Evolutionary conservation across 2,888 invertebrate species (phyloP).

Genomic region (Glaucopsyche alexis): DNA sequence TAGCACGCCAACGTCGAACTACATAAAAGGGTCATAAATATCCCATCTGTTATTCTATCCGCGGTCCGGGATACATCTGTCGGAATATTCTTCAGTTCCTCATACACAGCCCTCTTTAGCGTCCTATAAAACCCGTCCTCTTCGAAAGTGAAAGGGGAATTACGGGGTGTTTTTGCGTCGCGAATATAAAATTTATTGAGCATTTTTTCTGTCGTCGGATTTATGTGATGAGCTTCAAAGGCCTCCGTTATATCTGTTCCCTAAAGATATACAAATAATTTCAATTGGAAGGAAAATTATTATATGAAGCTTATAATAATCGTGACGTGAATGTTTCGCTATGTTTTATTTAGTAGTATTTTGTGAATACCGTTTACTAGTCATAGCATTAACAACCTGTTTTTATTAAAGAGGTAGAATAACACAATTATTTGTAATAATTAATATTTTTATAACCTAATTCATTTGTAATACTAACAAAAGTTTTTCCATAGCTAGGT

Average conservation of each 20-base stretch:
- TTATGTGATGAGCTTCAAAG: slow-evolving; percentile 87
- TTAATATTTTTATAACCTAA: too few relatives aligned
- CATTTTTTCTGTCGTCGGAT: slow-evolving; percentile 76
- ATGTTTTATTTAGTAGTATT: background rate
- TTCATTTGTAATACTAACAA: too few relatives aligned
- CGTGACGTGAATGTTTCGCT: background rate
- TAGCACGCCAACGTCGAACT: slow-evolving; percentile 51
- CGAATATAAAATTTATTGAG: slow-evolving; percentile 81
- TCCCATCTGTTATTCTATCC: slow-evolving; percentile 59
- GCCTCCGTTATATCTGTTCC: slow-evolving; percentile 91
- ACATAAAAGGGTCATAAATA: slow-evolving; percentile 56
- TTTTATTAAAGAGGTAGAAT: too few relatives aligned
- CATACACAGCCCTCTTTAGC: slow-evolving; percentile 80
- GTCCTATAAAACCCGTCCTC: slow-evolving; percentile 87
- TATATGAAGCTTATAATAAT: slow-evolving; percentile 10
- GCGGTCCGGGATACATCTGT: slow-evolving; percentile 54
- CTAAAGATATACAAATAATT: slow-evolving; percentile 49
- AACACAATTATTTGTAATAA: too few relatives aligned
- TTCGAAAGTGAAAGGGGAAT: slow-evolving; percentile 86
- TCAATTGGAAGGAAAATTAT: slow-evolving; percentile 22
- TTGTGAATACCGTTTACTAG: background rate
- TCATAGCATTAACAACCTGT: too few relatives aligned
- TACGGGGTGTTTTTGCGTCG: slow-evolving; percentile 82
- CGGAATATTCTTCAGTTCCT: slow-evolving; percentile 77
- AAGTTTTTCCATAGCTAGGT: too few relatives aligned